These are phyloP conservation scores for Notarius quadriscutis DNA, from an alignment of 2,113 vertebrate species.

Conservation along the genomic window DNA sequence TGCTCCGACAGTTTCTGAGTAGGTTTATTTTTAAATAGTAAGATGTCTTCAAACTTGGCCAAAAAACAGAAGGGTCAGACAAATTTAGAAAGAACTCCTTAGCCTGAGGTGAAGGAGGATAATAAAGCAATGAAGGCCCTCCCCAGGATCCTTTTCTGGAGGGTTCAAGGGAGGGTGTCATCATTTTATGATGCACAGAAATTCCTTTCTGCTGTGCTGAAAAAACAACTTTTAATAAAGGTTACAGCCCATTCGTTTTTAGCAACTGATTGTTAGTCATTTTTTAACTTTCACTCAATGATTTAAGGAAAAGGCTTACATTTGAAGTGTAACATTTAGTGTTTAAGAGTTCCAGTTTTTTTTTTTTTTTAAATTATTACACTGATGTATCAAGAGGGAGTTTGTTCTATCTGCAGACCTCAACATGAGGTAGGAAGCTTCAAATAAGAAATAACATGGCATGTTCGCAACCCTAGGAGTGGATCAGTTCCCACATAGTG, in stretches of 20 bases:
- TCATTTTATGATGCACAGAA: background rate
- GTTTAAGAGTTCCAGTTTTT: background rate
- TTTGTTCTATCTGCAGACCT: background rate
- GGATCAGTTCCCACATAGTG: background rate
- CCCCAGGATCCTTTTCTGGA: background rate
- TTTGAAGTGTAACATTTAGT: background rate
- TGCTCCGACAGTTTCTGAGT: background rate
- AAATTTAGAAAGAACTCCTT: slow-evolving; percentile 25
- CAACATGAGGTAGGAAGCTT: background rate
- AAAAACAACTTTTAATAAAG: background rate
- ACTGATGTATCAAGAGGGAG: background rate
- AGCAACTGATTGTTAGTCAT: background rate
- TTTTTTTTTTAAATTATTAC: background rate
- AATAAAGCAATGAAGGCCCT: background rate
- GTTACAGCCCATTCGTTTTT: background rate
- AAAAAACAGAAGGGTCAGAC: slow-evolving; percentile 3
- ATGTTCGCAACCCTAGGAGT: background rate
- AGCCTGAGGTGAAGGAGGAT: slow-evolving; percentile 1
- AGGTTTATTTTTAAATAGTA: background rate
- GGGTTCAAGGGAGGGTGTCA: background rate
- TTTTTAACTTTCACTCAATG: background rate
- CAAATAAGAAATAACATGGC: background rate
- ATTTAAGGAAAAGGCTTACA: background rate
- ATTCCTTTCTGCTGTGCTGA: background rate
- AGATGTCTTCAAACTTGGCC: background rate